Conservation (phyloP, 2,888 invertebrate genomes). For the Nebria brevicollis region DNA sequence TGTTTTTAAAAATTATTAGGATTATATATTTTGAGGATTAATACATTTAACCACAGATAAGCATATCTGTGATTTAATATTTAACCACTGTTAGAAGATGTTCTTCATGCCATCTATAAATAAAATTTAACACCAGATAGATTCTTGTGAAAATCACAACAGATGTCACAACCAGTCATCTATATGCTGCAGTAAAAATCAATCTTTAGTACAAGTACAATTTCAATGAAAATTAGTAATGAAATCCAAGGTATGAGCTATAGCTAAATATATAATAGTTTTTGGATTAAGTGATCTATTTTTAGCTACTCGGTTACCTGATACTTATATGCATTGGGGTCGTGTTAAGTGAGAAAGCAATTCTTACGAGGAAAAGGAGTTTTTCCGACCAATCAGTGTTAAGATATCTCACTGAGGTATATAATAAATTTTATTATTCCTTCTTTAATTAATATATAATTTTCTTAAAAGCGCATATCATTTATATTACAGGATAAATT, state of each 20-base stretch:
- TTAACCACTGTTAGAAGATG: neutral
- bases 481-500: neutral
- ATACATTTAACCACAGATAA: no score
- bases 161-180: slow-evolving; percentile 27
- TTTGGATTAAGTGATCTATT: slow-evolving; percentile 14
- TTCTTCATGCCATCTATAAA: neutral
- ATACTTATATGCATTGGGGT: slow-evolving; percentile 24
- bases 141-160: neutral
- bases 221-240: slow-evolving; percentile 18
- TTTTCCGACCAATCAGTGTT: slow-evolving; percentile 84
- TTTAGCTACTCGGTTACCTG: slow-evolving; percentile 32
- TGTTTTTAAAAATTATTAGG: no score
- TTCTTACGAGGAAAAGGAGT: slow-evolving; percentile 70
- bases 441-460: neutral
- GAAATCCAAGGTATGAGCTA: slow-evolving; percentile 3
- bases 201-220: slow-evolving; percentile 24
- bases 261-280: neutral
- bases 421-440: no score
- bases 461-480: neutral
- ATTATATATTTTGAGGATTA: no score
- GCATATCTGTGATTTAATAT: neutral
- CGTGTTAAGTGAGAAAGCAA: slow-evolving; percentile 52
- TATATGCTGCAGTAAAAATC: slow-evolving; percentile 24
- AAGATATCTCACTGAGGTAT: slow-evolving; percentile 85
- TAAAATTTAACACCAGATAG: neutral